phyloP scores from a whole-genome alignment of 1,140 invertebrate genomes.

The Papilio polytes region DNA sequence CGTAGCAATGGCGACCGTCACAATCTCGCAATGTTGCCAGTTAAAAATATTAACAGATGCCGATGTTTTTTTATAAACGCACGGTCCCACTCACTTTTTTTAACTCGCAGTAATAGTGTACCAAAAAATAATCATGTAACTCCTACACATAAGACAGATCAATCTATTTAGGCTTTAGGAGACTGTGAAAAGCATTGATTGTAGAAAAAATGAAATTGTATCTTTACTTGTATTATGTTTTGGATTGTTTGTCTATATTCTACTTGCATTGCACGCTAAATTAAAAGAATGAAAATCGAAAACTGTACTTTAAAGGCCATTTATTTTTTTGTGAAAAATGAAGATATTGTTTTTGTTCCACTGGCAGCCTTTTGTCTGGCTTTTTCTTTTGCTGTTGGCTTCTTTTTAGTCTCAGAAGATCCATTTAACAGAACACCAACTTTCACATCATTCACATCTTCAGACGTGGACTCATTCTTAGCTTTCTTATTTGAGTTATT shows the following conservation, averaged over 20 bases:
- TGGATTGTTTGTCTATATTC: too few relatives aligned
- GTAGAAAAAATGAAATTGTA: too few relatives aligned
- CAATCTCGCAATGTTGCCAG: slow-evolving; percentile 36
- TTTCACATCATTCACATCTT: slow-evolving; percentile 51
- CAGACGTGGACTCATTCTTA: slow-evolving; percentile 59
- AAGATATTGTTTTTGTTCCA: slow-evolving; percentile 89
- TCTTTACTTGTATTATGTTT: too few relatives aligned
- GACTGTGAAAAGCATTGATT: too few relatives aligned
- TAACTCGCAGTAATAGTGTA: too few relatives aligned
- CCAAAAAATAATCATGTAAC: too few relatives aligned
- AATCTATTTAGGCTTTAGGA: too few relatives aligned
- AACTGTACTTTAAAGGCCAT: background rate
- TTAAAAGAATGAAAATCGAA: background rate
- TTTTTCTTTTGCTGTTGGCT: slow-evolving; percentile 87
- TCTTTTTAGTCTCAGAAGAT: slow-evolving; percentile 64
- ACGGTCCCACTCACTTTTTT: background rate
- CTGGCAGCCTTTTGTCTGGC: slow-evolving; percentile 89
- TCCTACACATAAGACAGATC: too few relatives aligned
- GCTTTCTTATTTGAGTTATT: slow-evolving; percentile 69
- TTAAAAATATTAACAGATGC: slow-evolving; percentile 6
- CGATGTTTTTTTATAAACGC: background rate
- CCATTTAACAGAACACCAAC: slow-evolving; percentile 51
- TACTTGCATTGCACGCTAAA: background rate
- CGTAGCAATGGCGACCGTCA: slow-evolving; percentile 55
- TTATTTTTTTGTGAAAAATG: slow-evolving; percentile 86